phyloP scores from a whole-genome alignment of 2,888 invertebrate species.

The Tipula confusa region DNA sequence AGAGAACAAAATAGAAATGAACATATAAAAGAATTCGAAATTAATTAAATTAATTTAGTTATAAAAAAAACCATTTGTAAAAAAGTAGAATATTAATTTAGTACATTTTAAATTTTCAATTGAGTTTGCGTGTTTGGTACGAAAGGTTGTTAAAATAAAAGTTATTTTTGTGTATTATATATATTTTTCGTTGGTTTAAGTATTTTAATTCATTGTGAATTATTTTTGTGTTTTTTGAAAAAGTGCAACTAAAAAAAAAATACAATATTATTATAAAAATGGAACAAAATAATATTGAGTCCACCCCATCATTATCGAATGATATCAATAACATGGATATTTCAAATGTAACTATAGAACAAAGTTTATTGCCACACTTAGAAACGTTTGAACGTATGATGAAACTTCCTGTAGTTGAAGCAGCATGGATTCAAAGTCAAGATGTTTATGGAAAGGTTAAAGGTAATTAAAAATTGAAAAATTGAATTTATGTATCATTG shows the following conservation, averaged over 20 bases:
- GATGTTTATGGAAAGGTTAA: conserved; percentile 57
- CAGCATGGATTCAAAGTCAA: conserved; percentile 55
- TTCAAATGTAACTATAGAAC: background rate
- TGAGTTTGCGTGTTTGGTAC: background rate
- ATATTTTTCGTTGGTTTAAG: background rate
- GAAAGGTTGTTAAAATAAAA: background rate
- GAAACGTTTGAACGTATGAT: conserved; percentile 56
- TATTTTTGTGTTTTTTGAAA: background rate
- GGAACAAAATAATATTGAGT: background rate
- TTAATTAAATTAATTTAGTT: background rate
- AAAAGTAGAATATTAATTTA: background rate
- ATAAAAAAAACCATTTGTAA: background rate
- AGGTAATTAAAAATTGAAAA: conserved; percentile 46
- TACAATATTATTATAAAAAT: background rate
- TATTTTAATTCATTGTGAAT: background rate
- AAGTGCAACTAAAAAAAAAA: background rate
- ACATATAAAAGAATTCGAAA: background rate
- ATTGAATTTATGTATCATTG: too few species aligned
- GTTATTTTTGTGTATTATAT: background rate
- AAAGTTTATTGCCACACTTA: conserved; percentile 49
- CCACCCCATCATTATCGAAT: background rate
- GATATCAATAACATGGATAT: background rate
- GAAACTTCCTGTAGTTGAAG: conserved; percentile 55
- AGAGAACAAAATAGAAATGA: background rate
- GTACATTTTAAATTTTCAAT: background rate